A percentile compares a stretch with the other conserved stretches of the same genome.
Evolutionary conservation across 2,888 invertebrate species (phyloP).

Genomic region (Blastobasis lacticolella): DNA sequence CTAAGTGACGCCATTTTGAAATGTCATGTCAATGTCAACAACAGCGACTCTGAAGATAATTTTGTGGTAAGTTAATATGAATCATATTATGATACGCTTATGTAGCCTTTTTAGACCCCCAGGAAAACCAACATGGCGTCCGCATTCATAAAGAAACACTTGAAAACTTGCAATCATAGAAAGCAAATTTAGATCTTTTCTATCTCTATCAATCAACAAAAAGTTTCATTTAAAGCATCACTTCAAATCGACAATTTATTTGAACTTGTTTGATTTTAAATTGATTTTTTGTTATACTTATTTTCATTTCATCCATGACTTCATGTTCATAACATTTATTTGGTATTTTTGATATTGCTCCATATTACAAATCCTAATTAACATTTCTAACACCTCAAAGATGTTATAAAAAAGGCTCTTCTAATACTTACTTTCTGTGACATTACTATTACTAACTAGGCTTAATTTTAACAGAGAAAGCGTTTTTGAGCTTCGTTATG

Average conservation of each 20-base stretch:
- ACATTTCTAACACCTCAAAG: conserved; percentile 8
- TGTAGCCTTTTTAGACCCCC: too few relatives aligned
- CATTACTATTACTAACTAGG: conserved; percentile 43
- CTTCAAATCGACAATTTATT: conserved; percentile 37
- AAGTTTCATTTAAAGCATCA: conserved; percentile 48
- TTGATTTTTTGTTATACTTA: conserved; percentile 18
- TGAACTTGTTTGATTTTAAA: conserved; percentile 1
- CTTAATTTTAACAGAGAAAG: conserved; percentile 38
- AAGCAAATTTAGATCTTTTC: conserved; percentile 30
- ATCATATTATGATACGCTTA: too few relatives aligned
- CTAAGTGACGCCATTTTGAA: too few relatives aligned
- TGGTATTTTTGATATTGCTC: conserved; percentile 14
- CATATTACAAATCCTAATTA: conserved; percentile 3
- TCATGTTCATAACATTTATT: conserved; percentile 29
- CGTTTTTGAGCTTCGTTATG: conserved; percentile 23
- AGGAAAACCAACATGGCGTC: conserved; percentile 15
- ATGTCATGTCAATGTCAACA: too few relatives aligned
- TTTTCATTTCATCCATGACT: conserved; percentile 6
- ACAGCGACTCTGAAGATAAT: too few relatives aligned
- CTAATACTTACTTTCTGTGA: conserved; percentile 20
- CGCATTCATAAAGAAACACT: conserved; percentile 31
- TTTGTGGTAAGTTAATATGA: too few relatives aligned
- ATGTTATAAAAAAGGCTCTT: conserved; percentile 1
- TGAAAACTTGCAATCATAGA: conserved; percentile 22
- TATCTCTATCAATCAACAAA: conserved; percentile 26